Conservation (phyloP, 2,113 vertebrate genomes). For the Antechinus flavipes region DNA sequence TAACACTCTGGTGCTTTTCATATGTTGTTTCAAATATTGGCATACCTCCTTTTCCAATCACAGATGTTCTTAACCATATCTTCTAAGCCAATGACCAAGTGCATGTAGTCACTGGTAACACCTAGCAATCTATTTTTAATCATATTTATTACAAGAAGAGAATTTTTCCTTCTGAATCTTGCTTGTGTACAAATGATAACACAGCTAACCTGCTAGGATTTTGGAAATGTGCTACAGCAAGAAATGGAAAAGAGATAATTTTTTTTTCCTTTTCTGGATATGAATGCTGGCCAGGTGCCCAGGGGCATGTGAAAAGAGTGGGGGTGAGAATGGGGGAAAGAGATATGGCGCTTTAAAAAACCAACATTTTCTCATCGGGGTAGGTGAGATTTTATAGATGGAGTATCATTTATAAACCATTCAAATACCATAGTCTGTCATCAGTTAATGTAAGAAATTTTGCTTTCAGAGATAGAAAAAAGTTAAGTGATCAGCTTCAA, state of each 20-base stretch:
- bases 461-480: not conserved
- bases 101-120: not conserved
- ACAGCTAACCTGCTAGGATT: not conserved
- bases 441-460: not conserved
- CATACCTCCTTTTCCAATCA: not conserved
- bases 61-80: not conserved
- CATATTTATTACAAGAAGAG: slow-evolving; percentile 9
- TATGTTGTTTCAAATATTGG: not conserved
- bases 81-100: not conserved
- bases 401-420: not conserved
- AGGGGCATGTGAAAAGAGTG: not conserved
- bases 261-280: not conserved
- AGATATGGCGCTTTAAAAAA: not conserved
- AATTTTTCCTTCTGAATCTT: slow-evolving; percentile 2
- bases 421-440: not conserved
- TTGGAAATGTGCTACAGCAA: not conserved
- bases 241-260: not conserved
- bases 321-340: not conserved
- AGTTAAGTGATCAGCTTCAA: not conserved
- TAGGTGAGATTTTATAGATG: not conserved
- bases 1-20: not conserved
- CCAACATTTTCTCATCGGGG: not conserved
- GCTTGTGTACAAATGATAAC: not conserved
- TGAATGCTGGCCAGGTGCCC: not conserved
- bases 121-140: not conserved